phyloP scores from a whole-genome alignment of 2,113 vertebrate genomes.

The Larimichthys crocea region DNA sequence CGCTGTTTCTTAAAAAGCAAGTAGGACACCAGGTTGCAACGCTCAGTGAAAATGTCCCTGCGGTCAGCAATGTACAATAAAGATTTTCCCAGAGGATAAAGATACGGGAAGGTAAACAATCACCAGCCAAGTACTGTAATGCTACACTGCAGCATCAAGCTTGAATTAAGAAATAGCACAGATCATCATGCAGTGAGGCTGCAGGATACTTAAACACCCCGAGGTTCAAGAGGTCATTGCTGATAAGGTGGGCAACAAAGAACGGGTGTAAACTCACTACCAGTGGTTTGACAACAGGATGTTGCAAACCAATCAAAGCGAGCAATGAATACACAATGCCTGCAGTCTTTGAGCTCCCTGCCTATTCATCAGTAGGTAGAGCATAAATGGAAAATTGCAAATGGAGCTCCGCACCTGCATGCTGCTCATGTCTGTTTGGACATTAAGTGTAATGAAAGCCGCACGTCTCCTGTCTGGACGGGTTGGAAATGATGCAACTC shows the following conservation, averaged over 20 bases:
- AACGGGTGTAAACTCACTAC: slow-evolving; percentile 17
- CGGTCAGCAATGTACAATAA: slow-evolving; percentile 66
- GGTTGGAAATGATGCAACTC: slow-evolving; percentile 79
- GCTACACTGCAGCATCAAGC: slow-evolving; percentile 48
- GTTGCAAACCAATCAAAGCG: slow-evolving; percentile 52
- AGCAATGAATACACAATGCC: slow-evolving; percentile 59
- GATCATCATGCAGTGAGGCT: slow-evolving; percentile 48
- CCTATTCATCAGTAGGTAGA: slow-evolving; percentile 70
- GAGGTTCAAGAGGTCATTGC: slow-evolving; percentile 55
- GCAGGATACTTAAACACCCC: slow-evolving; percentile 39
- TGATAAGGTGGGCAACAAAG: slow-evolving; percentile 53
- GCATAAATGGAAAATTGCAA: slow-evolving; percentile 70
- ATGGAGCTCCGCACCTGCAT: slow-evolving; percentile 63
- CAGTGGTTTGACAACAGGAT: slow-evolving; percentile 51
- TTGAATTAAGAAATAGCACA: slow-evolving; percentile 46
- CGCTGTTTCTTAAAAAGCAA: slow-evolving; percentile 62
- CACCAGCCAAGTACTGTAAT: slow-evolving; percentile 46
- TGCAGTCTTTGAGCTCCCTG: slow-evolving; percentile 43
- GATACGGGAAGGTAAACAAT: slow-evolving; percentile 55
- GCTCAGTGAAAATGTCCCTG: slow-evolving; percentile 69
- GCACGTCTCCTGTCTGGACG: slow-evolving; percentile 77
- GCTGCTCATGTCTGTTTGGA: slow-evolving; percentile 69
- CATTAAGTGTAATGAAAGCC: slow-evolving; percentile 83
- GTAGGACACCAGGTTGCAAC: slow-evolving; percentile 58
- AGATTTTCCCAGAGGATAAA: slow-evolving; percentile 55